Percentiles rank a stretch among this genome's conserved stretches.
These are phyloP conservation scores for Thalassophryne amazonica DNA, from an alignment of 2,797 vertebrate genomes.

Conservation along the genomic window DNA sequence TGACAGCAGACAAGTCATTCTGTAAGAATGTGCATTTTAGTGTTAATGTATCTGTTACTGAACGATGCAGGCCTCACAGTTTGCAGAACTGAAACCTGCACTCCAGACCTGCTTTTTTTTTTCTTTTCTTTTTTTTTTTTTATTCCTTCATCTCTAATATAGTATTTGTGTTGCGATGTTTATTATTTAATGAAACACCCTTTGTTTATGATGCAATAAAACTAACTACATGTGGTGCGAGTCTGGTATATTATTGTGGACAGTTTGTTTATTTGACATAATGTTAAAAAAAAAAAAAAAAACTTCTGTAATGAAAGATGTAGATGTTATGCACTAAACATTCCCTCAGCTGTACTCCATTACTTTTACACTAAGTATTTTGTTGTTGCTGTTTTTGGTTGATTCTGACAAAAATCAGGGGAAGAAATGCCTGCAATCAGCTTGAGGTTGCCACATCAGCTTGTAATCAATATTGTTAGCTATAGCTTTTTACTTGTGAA, in stretches of 20 bases:
- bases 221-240: conserved; percentile 9
- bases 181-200: conserved; percentile 11
- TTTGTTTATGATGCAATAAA: conserved; percentile 49
- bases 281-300: too few relatives aligned
- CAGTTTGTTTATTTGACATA: not conserved
- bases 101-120: conserved; percentile 41
- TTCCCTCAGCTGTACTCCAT: too few relatives aligned
- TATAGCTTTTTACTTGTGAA: too few relatives aligned
- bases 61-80: conserved; percentile 36
- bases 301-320: too few relatives aligned
- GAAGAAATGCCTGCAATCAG: too few relatives aligned
- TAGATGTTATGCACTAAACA: too few relatives aligned
- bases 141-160: conserved; percentile 61
- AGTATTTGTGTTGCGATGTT: conserved; percentile 13
- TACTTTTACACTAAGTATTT: too few relatives aligned
- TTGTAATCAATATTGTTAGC: too few relatives aligned
- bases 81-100: conserved; percentile 40
- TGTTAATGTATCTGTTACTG: conserved; percentile 51
- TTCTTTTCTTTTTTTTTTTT: conserved; percentile 62
- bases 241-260: not conserved
- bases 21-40: conserved; percentile 67
- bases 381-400: too few relatives aligned
- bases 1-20: conserved; percentile 71
- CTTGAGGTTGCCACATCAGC: too few relatives aligned
- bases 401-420: too few relatives aligned